A percentile compares a stretch with the other conserved stretches of the same genome.
These are phyloP conservation scores for Sphinx pinastri DNA, from an alignment of 2,888 invertebrate species.

Conservation along the genomic window DNA sequence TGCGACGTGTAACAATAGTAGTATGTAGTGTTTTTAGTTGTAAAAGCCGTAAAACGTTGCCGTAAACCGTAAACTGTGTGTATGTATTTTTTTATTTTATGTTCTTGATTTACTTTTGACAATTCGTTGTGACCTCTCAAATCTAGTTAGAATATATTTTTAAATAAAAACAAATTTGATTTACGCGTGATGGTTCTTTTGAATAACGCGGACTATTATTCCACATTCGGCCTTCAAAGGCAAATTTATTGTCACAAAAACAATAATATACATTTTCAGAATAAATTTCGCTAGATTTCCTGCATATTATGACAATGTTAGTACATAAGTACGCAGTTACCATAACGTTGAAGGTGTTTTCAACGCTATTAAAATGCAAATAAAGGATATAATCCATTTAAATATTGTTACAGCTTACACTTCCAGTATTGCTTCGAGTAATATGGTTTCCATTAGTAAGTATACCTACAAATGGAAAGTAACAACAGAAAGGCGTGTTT, in stretches of 20 bases:
- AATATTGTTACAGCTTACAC: background rate
- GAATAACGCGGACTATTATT: background rate
- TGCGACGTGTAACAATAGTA: too few species aligned
- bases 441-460: background rate
- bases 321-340: background rate
- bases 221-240: background rate
- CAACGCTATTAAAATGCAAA: conserved; percentile 19
- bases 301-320: background rate
- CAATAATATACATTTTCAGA: conserved; percentile 2
- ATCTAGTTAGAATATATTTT: too few species aligned
- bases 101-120: too few species aligned
- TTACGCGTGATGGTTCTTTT: too few species aligned
- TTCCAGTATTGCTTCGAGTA: background rate
- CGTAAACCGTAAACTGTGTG: too few species aligned
- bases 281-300: conserved; percentile 4
- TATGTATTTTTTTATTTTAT: too few species aligned
- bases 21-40: too few species aligned
- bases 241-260: background rate
- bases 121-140: too few species aligned
- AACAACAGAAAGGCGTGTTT: conserved; percentile 33
- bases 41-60: too few species aligned
- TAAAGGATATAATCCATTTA: conserved; percentile 14
- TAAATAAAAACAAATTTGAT: too few species aligned
- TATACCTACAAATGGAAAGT: conserved; percentile 30
- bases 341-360: background rate